These are phyloP conservation scores for Galleria mellonella DNA, from an alignment of 1,140 invertebrate species.

Conservation along the genomic window DNA sequence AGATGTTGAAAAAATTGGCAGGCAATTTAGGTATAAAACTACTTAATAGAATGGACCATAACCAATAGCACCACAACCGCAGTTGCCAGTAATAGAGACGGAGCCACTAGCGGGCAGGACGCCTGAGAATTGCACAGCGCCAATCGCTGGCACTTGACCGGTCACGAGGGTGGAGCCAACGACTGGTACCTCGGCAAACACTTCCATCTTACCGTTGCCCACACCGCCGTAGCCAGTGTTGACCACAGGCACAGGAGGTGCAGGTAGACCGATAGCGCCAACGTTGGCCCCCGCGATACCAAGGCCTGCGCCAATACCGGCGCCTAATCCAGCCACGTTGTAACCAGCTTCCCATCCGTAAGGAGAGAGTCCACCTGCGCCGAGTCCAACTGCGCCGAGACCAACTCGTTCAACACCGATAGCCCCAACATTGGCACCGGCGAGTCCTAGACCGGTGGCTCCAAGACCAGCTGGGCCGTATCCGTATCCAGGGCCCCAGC, in stretches of 20 bases:
- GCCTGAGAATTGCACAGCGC: constrained; percentile 1
- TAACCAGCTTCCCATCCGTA: no score
- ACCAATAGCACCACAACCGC: constrained; percentile 5
- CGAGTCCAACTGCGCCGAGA: no score
- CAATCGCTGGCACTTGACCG: constrained; percentile 7
- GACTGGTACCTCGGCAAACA: not conserved
- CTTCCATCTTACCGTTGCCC: not conserved
- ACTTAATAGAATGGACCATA: no score
- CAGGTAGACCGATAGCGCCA: no score
- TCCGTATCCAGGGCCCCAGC: no score
- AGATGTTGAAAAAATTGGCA: no score
- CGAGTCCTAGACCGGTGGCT: constrained; percentile 5
- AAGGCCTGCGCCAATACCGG: constrained; percentile 1
- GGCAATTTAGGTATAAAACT: no score
- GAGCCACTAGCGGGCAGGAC: not conserved
- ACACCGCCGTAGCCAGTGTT: no score
- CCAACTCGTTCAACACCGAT: no score
- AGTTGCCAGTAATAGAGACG: constrained; percentile 9
- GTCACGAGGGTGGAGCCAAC: not conserved
- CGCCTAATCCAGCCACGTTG: constrained; percentile 1
- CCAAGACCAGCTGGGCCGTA: not conserved
- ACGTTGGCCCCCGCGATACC: no score
- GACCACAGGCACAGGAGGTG: no score
- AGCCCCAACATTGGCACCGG: not conserved
- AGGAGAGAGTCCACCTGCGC: not conserved